Conservation (phyloP, 1,140 invertebrate species). For the Drosophila auraria region DNA sequence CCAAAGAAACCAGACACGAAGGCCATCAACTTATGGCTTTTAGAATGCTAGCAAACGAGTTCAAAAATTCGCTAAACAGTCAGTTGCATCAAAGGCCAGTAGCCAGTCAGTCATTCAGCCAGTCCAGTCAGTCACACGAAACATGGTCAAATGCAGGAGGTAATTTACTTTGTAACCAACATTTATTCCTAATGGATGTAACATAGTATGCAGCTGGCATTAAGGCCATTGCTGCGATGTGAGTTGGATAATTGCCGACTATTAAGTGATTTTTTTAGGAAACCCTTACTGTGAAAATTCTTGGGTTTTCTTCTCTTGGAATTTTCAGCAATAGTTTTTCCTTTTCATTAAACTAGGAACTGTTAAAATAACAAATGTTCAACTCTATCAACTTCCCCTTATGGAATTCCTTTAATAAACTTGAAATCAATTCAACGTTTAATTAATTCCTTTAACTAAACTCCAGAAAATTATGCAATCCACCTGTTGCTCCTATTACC, state of each 20-base stretch:
- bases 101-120: constrained; percentile 22
- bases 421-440: background rate
- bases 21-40: constrained; percentile 70
- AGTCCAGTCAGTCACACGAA: constrained; percentile 39
- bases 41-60: constrained; percentile 75
- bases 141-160: constrained; percentile 42
- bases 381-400: no score
- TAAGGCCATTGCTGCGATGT: background rate
- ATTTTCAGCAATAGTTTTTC: no score
- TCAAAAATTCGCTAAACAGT: constrained; percentile 50
- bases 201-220: constrained; percentile 9
- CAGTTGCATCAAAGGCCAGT: constrained; percentile 74
- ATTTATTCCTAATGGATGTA: constrained; percentile 19
- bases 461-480: constrained; percentile 1
- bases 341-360: no score
- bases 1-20: constrained; percentile 76
- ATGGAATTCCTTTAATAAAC: no score
- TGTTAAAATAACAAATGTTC: no score
- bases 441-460: background rate
- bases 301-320: background rate
- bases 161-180: constrained; percentile 26
- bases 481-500: constrained; percentile 4
- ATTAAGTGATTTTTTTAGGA: background rate
- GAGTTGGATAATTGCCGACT: constrained; percentile 1
- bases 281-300: background rate